These are phyloP conservation scores for Phalanger gymnotis DNA, from an alignment of 2,797 vertebrate species.

Conservation along the genomic window DNA sequence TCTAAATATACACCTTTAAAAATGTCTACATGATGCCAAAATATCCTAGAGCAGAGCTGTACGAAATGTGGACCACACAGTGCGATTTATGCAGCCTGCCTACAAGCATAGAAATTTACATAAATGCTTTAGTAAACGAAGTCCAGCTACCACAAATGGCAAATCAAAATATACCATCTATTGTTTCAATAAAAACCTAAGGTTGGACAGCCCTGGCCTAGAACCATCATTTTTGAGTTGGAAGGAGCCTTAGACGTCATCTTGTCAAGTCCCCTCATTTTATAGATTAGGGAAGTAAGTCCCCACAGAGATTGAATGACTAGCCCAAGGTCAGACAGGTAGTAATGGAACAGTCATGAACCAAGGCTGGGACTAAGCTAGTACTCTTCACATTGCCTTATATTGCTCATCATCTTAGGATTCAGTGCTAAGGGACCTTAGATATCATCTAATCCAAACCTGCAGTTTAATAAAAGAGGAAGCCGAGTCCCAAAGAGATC, in stretches of 20 bases:
- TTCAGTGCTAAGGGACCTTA: not conserved
- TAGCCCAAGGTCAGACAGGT: not conserved
- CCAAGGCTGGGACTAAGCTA: not conserved
- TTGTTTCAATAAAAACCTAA: no score
- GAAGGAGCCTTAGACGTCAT: not conserved
- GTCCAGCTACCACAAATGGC: no score
- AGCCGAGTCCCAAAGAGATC: not conserved
- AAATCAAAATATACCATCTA: no score
- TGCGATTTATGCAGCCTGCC: no score
- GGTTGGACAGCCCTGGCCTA: no score
- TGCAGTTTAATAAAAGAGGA: not conserved
- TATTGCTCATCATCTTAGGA: not conserved
- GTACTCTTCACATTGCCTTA: not conserved
- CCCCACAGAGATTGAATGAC: not conserved
- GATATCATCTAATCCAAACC: not conserved
- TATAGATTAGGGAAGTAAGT: not conserved
- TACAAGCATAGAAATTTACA: no score
- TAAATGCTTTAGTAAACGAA: no score
- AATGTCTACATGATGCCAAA: not conserved
- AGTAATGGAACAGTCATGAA: not conserved
- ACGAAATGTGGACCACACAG: no score
- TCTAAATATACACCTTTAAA: not conserved
- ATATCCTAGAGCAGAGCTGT: no score
- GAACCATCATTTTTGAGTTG: not conserved
- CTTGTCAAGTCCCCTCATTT: not conserved